Percentiles rank a stretch among this genome's conserved stretches.
These are phyloP conservation scores for Anableps anableps DNA, from an alignment of 2,797 vertebrate genomes.

Conservation along the genomic window DNA sequence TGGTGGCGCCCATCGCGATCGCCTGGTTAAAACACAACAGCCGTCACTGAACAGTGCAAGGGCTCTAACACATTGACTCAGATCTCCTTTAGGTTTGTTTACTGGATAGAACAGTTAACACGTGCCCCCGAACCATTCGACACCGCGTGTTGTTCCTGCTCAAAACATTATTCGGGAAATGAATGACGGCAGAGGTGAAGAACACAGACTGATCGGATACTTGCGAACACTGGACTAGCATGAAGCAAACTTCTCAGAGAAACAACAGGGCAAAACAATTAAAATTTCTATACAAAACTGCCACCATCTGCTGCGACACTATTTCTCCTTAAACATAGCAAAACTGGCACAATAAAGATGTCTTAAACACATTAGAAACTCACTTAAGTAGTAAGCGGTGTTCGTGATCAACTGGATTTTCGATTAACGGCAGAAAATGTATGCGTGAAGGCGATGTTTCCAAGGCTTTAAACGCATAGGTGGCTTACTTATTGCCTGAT, in stretches of 20 bases:
- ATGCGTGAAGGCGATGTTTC: neutral
- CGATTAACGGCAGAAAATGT: neutral
- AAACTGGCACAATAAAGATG: neutral
- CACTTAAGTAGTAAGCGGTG: neutral
- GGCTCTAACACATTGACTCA: neutral
- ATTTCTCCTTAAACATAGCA: neutral
- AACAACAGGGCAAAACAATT: neutral
- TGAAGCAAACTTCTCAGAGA: neutral
- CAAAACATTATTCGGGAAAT: neutral
- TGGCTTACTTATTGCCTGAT: neutral
- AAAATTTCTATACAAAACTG: neutral
- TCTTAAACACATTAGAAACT: neutral
- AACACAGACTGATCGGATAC: neutral
- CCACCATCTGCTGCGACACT: neutral
- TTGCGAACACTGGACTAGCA: neutral
- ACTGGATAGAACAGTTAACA: neutral
- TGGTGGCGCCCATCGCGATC: conserved; percentile 82
- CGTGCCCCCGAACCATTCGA: too few relatives aligned
- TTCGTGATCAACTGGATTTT: neutral
- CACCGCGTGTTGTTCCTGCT: neutral
- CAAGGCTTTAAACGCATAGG: neutral
- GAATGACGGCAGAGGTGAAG: neutral
- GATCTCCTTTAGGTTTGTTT: neutral
- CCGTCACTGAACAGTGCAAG: neutral
- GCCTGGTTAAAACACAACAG: neutral